Base-by-base conservation (phyloP, 2,797 vertebrate species). In the Champsocephalus gunnari region DNA sequence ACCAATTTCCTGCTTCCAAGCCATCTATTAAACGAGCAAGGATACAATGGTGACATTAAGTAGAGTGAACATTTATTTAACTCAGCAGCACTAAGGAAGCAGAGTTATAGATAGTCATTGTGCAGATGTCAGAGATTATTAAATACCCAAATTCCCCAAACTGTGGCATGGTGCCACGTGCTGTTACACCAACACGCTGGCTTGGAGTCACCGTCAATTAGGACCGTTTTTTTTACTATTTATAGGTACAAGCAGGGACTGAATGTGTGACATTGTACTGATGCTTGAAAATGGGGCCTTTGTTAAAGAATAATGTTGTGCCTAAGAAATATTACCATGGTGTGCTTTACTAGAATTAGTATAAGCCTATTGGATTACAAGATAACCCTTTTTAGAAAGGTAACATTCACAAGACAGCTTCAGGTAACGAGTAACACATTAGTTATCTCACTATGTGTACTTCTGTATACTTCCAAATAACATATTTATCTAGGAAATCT, bases 11-110 rank as follows among this genome's bases (percentile, higher is more conserved):
- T 84, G 71, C 59, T 73, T 81, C 54, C 63, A 69, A 60, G 75
- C 65, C 21, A 57, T 77, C 68, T 76, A 73, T 74, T 82, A 74
- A 75, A 87, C 62, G 47, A 56, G 67, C 28, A 58, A 69, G 51
- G 56, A 77, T 69, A 78, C 64, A 85, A 77, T 71, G 41, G 79
- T 72, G 61, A 78, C 71, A 81, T 77, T 85, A 81, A 84, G 64
- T 47, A 67, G 76, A 81, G 13, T 47, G 71, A 82, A 66, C 73
- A 83, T 84, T 84, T 77, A 88, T 91, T 82, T 72, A 82, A 85
- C 78, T 87, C 62, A 57, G 73, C 50, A 34, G 63, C 66, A 75
- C 60, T 24, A 70, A 67, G 65, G 61, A 77, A 64, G 71, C 44
- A 69, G 48, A 43, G 45, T 81, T 82, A 83, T 71, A 80, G 79